These are phyloP conservation scores for Stichodactyla mertensii DNA, from an alignment of 64 coral and sea anemone species.

Conservation along the genomic window DNA sequence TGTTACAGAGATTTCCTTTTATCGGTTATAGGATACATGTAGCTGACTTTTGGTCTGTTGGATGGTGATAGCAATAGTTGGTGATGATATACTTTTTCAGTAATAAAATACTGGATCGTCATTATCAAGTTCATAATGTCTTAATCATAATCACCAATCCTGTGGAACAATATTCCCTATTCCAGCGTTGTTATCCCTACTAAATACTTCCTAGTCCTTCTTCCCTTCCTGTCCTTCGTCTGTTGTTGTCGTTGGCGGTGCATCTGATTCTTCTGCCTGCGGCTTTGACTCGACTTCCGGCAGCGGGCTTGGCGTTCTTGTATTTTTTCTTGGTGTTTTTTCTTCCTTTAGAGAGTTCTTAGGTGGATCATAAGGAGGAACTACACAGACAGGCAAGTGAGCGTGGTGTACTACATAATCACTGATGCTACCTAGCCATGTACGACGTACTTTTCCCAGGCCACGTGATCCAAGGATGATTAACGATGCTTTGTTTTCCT, in stretches of 20 bases:
- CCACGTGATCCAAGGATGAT: conserved; percentile 75
- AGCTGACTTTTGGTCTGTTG: too few species aligned
- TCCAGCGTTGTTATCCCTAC: background rate
- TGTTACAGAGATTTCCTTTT: too few species aligned
- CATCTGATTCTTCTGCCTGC: background rate
- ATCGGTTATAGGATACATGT: too few species aligned
- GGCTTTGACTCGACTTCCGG: background rate
- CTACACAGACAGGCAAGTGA: conserved; percentile 63
- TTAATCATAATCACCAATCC: too few species aligned
- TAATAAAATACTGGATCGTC: too few species aligned
- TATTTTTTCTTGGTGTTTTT: background rate
- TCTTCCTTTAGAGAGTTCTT: background rate
- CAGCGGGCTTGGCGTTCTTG: background rate
- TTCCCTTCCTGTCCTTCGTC: background rate
- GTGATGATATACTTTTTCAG: too few species aligned
- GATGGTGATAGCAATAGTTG: too few species aligned
- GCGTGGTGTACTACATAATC: conserved; percentile 90
- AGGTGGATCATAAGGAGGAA: background rate
- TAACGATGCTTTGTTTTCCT: conserved; percentile 48
- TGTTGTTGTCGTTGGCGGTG: background rate
- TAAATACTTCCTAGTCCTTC: background rate
- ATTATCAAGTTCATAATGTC: too few species aligned
- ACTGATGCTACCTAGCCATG: conserved; percentile 87
- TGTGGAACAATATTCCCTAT: too few species aligned
- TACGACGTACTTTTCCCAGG: conserved; percentile 65